Evolutionary conservation across 2,888 invertebrate genomes (phyloP).

Genomic region (Sarcophaga variegata): DNA sequence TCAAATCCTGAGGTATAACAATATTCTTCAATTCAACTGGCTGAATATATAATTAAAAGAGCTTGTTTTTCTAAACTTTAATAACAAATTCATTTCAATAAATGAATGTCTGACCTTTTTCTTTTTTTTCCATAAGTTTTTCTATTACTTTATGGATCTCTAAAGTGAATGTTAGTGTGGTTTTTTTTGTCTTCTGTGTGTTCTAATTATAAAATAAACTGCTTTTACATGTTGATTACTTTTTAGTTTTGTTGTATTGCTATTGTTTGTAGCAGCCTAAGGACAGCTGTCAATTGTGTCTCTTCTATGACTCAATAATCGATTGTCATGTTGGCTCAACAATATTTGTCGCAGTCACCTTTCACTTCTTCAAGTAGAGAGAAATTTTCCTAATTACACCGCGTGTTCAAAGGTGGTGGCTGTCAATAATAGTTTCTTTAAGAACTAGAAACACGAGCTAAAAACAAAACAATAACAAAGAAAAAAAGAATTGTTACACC

Average conservation of each 20-base stretch:
- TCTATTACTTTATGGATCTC: no score
- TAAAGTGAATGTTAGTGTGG: no score
- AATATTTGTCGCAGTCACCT: slow-evolving; percentile 58
- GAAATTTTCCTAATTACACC: slow-evolving; percentile 46
- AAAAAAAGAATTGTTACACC: slow-evolving; percentile 49
- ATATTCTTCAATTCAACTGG: no score
- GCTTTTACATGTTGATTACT: neutral
- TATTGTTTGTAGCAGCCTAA: neutral
- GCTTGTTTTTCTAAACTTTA: no score
- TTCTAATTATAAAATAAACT: no score
- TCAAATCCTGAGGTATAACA: no score
- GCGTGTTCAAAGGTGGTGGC: neutral
- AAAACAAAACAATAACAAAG: neutral
- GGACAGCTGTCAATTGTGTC: slow-evolving; percentile 58
- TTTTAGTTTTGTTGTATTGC: neutral
- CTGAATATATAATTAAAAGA: no score
- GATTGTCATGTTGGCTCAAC: slow-evolving; percentile 57
- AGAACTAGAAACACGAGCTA: slow-evolving; percentile 62
- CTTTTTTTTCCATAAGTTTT: no score
- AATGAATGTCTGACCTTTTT: no score
- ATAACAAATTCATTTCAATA: no score
- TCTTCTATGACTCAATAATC: slow-evolving; percentile 51
- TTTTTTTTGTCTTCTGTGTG: no score
- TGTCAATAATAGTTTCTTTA: slow-evolving; percentile 36
- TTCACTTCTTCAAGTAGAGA: slow-evolving; percentile 44